Evolutionary conservation across 2,888 invertebrate species (phyloP).

Genomic region (Napeogenes inachia): DNA sequence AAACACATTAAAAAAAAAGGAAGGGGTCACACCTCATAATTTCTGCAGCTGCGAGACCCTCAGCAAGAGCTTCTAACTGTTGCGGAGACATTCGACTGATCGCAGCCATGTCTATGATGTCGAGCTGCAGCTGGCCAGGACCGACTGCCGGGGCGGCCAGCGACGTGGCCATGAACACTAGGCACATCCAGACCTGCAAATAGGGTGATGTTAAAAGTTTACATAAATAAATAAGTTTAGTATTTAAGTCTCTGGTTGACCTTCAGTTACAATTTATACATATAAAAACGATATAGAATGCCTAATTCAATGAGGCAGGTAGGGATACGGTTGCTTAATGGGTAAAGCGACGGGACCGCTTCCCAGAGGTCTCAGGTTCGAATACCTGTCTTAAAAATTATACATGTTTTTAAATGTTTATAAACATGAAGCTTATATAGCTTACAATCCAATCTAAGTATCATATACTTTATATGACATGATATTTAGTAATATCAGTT

Average conservation of each 20-base stretch:
- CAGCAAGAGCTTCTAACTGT: slow-evolving; percentile 66
- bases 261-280: too few species aligned
- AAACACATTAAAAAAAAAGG: neutral
- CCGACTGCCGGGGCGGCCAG: slow-evolving; percentile 53
- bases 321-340: too few species aligned
- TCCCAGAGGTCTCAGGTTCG: too few species aligned
- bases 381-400: too few species aligned
- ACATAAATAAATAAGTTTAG: too few species aligned
- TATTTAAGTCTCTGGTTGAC: too few species aligned
- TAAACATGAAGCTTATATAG: too few species aligned
- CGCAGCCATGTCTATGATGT: slow-evolving; percentile 71
- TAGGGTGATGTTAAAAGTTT: neutral
- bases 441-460: neutral
- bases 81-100: slow-evolving; percentile 71
- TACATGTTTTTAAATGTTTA: too few species aligned
- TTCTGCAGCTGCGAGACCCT: slow-evolving; percentile 69
- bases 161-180: slow-evolving; percentile 55
- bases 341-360: too few species aligned
- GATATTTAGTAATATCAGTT: neutral
- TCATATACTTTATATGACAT: neutral
- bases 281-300: too few species aligned
- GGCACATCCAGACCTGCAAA: slow-evolving; percentile 58
- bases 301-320: too few species aligned
- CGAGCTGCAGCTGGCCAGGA: slow-evolving; percentile 49
- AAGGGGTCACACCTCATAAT: slow-evolving; percentile 60